phyloP scores from a whole-genome alignment of 2,888 invertebrate genomes.

The Epinotia ramella region DNA sequence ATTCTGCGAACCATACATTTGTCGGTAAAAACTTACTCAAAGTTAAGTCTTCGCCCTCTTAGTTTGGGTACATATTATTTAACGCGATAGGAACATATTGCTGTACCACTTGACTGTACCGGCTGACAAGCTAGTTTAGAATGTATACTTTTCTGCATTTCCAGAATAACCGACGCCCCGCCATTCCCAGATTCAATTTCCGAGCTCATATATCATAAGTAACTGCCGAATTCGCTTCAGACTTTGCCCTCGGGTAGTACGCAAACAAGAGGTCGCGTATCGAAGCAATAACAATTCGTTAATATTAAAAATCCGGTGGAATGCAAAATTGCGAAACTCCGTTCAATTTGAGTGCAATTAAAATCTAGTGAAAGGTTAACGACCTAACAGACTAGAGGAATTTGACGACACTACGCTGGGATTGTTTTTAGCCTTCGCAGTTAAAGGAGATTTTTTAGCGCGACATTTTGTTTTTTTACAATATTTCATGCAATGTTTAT shows the following conservation, averaged over 20 bases:
- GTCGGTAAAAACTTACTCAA: no score
- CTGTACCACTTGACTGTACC: not conserved
- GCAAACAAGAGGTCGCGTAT: constrained; percentile 25
- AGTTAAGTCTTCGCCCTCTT: no score
- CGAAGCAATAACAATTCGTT: constrained; percentile 26
- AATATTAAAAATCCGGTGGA: not conserved
- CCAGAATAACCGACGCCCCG: constrained; percentile 5
- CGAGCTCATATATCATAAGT: constrained; percentile 40
- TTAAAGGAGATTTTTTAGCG: not conserved
- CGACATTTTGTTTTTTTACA: no score
- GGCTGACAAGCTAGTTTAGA: not conserved
- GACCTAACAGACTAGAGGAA: not conserved
- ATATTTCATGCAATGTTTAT: no score
- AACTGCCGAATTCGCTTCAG: constrained; percentile 20
- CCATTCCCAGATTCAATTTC: constrained; percentile 38
- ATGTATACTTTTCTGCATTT: constrained; percentile 24
- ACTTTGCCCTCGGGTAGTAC: constrained; percentile 16
- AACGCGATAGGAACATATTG: no score
- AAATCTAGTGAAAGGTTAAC: not conserved
- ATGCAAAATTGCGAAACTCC: not conserved
- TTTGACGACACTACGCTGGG: not conserved
- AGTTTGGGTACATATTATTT: no score
- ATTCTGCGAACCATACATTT: no score
- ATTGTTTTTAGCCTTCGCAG: constrained; percentile 4
- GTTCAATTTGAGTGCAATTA: constrained; percentile 5